Percentiles rank a stretch among this genome's conserved stretches.
Conservation (phyloP, 2,888 invertebrate species). For the Anagyrus pseudococci region DNA sequence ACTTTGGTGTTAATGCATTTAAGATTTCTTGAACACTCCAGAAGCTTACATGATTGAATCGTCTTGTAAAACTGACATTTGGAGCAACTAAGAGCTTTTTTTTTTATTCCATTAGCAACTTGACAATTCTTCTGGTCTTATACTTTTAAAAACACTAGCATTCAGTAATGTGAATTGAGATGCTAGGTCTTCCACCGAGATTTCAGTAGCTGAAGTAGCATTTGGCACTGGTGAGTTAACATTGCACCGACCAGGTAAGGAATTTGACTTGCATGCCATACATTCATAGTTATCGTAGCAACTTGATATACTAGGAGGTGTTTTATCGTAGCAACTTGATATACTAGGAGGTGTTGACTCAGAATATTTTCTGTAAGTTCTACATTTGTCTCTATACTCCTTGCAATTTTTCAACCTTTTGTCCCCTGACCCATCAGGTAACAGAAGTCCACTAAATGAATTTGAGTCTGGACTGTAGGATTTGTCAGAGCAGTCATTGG, state of each 20-base stretch:
- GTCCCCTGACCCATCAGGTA: conserved; percentile 46
- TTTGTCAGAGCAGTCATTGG: conserved; percentile 45
- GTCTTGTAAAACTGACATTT: conserved; percentile 90
- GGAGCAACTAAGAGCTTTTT: conserved; percentile 89
- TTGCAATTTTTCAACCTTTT: conserved; percentile 50
- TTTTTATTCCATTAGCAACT: conserved; percentile 94
- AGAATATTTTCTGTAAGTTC: conserved; percentile 53
- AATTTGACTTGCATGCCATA: conserved; percentile 53
- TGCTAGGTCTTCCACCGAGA: conserved; percentile 76
- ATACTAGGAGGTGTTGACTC: conserved; percentile 50
- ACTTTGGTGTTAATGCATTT: conserved; percentile 80
- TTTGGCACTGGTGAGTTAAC: conserved; percentile 48
- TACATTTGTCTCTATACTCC: conserved; percentile 52
- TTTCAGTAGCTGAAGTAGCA: conserved; percentile 48
- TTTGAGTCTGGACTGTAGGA: conserved; percentile 46
- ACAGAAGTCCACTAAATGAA: conserved; percentile 49
- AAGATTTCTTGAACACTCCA: conserved; percentile 95
- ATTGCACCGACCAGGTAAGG: conserved; percentile 52
- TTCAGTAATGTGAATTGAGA: conserved; percentile 89
- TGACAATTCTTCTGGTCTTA: conserved; percentile 85
- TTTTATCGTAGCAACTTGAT: conserved; percentile 51
- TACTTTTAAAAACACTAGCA: conserved; percentile 82
- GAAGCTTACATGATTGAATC: conserved; percentile 94
- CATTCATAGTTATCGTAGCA: conserved; percentile 53
- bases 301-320: conserved; percentile 48